These are phyloP conservation scores for Gambusia affinis DNA, from an alignment of 2,113 vertebrate genomes.

Conservation along the genomic window DNA sequence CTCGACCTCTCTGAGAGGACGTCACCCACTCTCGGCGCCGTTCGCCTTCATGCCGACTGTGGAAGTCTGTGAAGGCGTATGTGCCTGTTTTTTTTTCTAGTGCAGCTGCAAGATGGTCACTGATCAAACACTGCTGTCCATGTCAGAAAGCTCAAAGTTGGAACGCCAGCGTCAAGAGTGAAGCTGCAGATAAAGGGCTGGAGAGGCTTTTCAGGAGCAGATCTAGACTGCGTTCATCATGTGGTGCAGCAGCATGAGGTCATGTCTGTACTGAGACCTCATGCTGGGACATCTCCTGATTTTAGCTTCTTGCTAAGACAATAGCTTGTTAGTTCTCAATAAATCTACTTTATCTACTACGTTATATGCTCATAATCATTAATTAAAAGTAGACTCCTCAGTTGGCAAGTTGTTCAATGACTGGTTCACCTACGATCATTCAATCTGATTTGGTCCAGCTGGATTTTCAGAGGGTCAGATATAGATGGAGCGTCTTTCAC, in stretches of 20 bases:
- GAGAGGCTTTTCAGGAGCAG: conserved; percentile 12
- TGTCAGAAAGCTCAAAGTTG: not conserved
- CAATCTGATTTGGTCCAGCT: too few relatives aligned
- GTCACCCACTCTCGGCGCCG: conserved; percentile 16
- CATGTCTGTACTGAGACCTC: conserved; percentile 46
- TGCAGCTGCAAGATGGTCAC: not conserved
- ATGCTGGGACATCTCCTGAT: conserved; percentile 6
- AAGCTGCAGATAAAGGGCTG: not conserved
- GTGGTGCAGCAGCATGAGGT: conserved; percentile 46
- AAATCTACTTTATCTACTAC: too few relatives aligned
- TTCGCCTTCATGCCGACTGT: conserved; percentile 30
- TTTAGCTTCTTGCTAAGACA: not conserved
- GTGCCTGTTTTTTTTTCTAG: conserved; percentile 8
- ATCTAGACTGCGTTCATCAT: conserved; percentile 5
- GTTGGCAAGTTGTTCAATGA: too few relatives aligned
- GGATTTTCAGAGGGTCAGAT: too few relatives aligned
- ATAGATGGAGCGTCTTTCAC: too few relatives aligned
- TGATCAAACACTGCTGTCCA: not conserved
- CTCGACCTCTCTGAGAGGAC: conserved; percentile 45
- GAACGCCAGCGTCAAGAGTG: not conserved
- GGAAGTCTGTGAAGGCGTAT: conserved; percentile 18
- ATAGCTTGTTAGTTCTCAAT: too few relatives aligned
- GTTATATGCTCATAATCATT: too few relatives aligned
- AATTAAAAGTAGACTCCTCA: too few relatives aligned
- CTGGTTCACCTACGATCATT: too few relatives aligned